phyloP scores from a whole-genome alignment of 37 sponge, comb jelly and placozoan species.

The Cliona cf. orientalis region DNA sequence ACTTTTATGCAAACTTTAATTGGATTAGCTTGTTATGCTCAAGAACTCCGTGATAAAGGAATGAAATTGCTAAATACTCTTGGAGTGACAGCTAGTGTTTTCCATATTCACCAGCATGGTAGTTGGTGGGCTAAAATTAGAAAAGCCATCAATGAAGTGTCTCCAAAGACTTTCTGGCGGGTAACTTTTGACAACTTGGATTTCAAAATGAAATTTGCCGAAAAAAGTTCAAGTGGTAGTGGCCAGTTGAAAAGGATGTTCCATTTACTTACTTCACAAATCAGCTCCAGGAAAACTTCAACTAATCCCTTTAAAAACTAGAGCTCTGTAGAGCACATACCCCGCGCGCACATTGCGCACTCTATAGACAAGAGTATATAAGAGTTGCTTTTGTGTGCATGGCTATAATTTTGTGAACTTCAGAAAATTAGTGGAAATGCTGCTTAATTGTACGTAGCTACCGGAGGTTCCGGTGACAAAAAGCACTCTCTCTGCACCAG shows the following conservation, averaged over 20 bases:
- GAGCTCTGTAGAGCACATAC: no score
- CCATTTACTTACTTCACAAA: constrained; percentile 1
- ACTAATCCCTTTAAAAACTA: background rate
- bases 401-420: no score
- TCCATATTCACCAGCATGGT: constrained; percentile 7
- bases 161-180: background rate
- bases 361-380: no score
- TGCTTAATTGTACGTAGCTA: no score
- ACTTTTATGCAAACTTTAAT: constrained; percentile 9
- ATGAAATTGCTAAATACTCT: constrained; percentile 1
- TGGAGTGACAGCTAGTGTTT: constrained; percentile 1
- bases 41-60: background rate
- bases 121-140: background rate
- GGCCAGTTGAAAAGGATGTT: background rate
- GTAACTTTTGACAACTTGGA: constrained; percentile 18
- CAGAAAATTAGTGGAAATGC: no score
- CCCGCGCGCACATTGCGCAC: no score
- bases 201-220: constrained; percentile 13
- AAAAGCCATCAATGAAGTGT: background rate
- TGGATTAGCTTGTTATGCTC: background rate
- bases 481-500: no score
- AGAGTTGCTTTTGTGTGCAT: no score
- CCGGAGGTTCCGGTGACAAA: no score
- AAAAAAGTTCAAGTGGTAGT: background rate
- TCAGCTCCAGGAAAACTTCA: background rate